Conservation (phyloP, 2,797 vertebrate species). For the Apodemus agrarius region DNA sequence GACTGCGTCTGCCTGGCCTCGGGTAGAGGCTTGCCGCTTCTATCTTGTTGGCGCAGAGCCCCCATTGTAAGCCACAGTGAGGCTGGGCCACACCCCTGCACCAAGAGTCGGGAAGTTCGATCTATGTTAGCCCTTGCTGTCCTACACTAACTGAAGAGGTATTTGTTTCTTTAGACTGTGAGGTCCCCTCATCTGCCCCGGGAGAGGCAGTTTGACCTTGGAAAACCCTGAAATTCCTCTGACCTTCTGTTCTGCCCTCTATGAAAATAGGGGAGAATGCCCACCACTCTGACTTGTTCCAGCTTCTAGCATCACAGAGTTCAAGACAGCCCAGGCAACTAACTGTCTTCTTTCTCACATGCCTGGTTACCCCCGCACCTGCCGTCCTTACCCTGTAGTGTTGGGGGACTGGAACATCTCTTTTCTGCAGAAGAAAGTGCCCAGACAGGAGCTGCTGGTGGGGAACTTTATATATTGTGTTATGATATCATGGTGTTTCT, state of each 20-base stretch:
- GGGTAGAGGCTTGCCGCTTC: background rate
- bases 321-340: background rate
- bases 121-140: background rate
- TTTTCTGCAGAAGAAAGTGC: background rate
- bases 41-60: background rate
- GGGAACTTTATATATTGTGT: background rate
- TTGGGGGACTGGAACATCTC: background rate
- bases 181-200: background rate
- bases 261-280: background rate
- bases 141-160: background rate
- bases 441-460: background rate
- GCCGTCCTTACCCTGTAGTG: background rate
- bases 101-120: background rate
- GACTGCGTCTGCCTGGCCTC: accelerated
- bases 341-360: background rate
- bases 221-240: background rate
- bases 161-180: background rate
- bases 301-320: background rate
- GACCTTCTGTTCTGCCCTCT: background rate
- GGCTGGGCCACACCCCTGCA: background rate
- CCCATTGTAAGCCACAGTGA: background rate
- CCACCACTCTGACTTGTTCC: background rate
- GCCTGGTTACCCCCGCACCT: background rate
- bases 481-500: accelerated
- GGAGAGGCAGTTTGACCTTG: background rate